Conservation (phyloP, 1,140 invertebrate genomes). For the Asobara japonica region DNA sequence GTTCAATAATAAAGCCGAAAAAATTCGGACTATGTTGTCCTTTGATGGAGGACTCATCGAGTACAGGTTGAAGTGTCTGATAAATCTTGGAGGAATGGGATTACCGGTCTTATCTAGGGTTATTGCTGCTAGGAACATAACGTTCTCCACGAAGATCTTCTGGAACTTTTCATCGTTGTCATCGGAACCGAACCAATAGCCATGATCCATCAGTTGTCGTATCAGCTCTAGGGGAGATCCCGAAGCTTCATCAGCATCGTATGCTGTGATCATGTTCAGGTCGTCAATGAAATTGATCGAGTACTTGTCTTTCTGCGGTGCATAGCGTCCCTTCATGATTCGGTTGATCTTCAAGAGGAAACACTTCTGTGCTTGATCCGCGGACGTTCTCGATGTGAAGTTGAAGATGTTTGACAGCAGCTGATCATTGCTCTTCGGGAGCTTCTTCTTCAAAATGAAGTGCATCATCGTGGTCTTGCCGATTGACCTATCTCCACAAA, state of each 20-base stretch:
- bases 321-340: conserved; percentile 69
- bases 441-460: conserved; percentile 70
- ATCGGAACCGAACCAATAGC: conserved; percentile 70
- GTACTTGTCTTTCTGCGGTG: conserved; percentile 68
- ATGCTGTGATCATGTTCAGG: conserved; percentile 70
- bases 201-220: conserved; percentile 74
- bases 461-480: conserved; percentile 75
- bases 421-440: conserved; percentile 59
- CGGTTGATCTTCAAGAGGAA: conserved; percentile 74
- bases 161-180: conserved; percentile 63
- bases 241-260: conserved; percentile 61
- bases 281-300: conserved; percentile 78
- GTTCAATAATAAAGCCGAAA: conserved; percentile 68
- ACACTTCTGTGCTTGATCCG: conserved; percentile 70
- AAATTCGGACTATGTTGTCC: conserved; percentile 73
- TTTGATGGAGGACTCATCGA: conserved; percentile 71
- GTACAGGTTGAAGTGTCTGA: conserved; percentile 74
- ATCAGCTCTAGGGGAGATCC: conserved; percentile 73
- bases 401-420: conserved; percentile 70
- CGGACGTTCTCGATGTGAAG: conserved; percentile 71
- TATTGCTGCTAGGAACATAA: conserved; percentile 71
- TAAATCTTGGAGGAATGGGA: conserved; percentile 70
- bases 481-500: conserved; percentile 74
- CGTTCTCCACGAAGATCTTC: conserved; percentile 69
- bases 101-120: conserved; percentile 69